Evolutionary conservation across 2,113 vertebrate genomes (phyloP).

Genomic region (Quiscalus mexicanus): DNA sequence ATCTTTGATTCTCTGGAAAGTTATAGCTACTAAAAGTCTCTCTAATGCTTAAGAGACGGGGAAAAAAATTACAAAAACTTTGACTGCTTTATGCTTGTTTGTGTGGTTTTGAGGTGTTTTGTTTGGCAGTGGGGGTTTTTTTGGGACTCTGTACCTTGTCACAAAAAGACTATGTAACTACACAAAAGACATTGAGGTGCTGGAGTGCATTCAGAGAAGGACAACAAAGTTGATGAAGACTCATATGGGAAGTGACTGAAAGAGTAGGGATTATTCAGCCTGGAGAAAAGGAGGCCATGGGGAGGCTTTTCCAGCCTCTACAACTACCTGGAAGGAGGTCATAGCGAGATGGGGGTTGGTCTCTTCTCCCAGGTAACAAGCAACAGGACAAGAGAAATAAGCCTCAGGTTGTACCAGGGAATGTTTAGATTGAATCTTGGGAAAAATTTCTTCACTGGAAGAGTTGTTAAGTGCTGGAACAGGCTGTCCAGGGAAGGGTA

Average conservation of each 20-base stretch:
- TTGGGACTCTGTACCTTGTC: neutral
- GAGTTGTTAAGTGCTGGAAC: neutral
- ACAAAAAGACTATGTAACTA: neutral
- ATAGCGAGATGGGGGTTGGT: rapidly evolving
- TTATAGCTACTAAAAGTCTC: neutral
- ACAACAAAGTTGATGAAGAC: neutral
- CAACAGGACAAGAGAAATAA: neutral
- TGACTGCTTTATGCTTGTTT: neutral
- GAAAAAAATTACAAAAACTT: neutral
- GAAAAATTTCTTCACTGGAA: neutral
- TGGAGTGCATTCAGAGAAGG: neutral
- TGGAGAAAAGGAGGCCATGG: neutral
- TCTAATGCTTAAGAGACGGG: neutral
- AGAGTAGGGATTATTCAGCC: neutral
- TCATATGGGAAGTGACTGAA: neutral
- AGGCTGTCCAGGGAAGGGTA: neutral
- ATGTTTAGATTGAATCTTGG: neutral
- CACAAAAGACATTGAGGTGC: neutral
- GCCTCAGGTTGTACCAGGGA: neutral
- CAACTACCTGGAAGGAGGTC: neutral
- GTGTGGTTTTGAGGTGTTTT: neutral
- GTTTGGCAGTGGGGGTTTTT: neutral
- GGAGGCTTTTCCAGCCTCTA: neutral
- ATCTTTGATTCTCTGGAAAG: neutral
- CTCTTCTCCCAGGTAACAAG: neutral